Percentiles rank a stretch among this genome's conserved stretches.
Conservation (phyloP, 2,888 invertebrate species). For the Noctua janthe region DNA sequence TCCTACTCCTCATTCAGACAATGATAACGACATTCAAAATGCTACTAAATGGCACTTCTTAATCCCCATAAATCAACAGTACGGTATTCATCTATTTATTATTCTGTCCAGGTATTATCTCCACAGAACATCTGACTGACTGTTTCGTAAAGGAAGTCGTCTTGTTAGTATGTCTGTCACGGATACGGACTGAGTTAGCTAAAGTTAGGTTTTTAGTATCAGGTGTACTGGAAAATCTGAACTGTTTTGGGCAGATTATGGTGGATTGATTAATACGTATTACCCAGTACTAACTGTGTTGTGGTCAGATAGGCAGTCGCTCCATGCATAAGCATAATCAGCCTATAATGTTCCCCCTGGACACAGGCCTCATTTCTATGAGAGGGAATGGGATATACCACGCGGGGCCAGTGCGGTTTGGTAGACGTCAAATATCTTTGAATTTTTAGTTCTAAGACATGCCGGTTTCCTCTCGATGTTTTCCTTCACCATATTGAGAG, state of each 20-base stretch:
- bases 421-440: too few relatives aligned
- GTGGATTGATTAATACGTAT: neutral
- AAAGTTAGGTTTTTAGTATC: constrained; percentile 5
- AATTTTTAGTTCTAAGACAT: too few relatives aligned
- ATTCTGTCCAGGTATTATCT: constrained; percentile 55
- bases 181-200: constrained; percentile 4
- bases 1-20: neutral
- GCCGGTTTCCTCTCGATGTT: too few relatives aligned
- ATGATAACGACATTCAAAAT: neutral
- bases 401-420: too few relatives aligned
- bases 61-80: constrained; percentile 21
- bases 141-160: constrained; percentile 66
- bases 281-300: too few relatives aligned
- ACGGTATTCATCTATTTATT: constrained; percentile 39
- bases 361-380: too few relatives aligned
- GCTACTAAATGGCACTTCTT: neutral
- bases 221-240: neutral
- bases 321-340: neutral
- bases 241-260: neutral
- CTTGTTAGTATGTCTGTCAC: constrained; percentile 52
- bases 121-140: constrained; percentile 45
- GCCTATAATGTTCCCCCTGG: too few relatives aligned
- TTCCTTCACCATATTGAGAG: too few relatives aligned
- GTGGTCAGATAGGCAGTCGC: too few relatives aligned
- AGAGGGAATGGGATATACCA: too few relatives aligned